A percentile compares a stretch with the other conserved stretches of the same genome.
Conservation (phyloP, 2,113 vertebrate species). For the Podocnemis expansa region DNA sequence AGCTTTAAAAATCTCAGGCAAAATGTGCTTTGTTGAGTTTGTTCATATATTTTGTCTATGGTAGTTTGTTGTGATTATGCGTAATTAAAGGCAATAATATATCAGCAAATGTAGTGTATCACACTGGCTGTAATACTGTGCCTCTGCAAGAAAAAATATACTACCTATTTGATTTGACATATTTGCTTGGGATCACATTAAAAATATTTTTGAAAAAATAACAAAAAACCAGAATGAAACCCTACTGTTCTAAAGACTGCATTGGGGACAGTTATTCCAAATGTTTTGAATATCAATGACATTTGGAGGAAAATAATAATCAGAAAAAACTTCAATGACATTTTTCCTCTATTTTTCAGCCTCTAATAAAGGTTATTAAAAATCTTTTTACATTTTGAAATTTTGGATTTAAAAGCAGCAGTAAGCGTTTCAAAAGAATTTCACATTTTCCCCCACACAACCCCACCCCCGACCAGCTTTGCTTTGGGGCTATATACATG, state of each 20-base stretch:
- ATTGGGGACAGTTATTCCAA: not conserved
- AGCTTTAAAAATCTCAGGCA: constrained; percentile 43
- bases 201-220: not conserved
- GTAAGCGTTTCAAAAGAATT: not conserved
- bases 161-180: not conserved
- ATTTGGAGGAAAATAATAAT: not conserved
- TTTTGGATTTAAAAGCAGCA: not conserved
- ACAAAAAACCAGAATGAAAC: not conserved
- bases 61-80: constrained; percentile 55
- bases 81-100: constrained; percentile 70
- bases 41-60: constrained; percentile 66
- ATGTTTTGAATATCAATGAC: not conserved
- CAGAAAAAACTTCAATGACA: not conserved
- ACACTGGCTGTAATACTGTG: not conserved
- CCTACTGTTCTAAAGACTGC: not conserved
- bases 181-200: not conserved
- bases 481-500: not conserved
- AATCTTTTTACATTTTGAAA: not conserved
- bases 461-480: not conserved
- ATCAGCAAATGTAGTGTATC: constrained; percentile 32
- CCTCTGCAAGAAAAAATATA: not conserved
- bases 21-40: constrained; percentile 43
- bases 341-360: not conserved
- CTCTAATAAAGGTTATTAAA: not conserved
- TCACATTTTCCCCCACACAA: not conserved